Evolutionary conservation across 2,888 invertebrate species (phyloP), one percentile per base, ranked within the genome.

Genomic region (Julus scandinavius): DNA sequence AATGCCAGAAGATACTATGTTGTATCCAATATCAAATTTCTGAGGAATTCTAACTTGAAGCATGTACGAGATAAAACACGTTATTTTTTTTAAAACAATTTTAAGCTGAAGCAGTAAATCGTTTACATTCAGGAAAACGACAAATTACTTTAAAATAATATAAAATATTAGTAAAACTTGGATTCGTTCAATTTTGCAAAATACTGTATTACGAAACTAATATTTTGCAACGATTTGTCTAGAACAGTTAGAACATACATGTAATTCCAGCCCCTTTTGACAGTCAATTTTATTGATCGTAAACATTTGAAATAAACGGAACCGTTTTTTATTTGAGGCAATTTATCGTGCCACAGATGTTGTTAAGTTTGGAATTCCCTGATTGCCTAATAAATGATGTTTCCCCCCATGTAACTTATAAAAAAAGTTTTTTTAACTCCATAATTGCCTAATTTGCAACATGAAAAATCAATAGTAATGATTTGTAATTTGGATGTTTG

Each of bases 341-440:
- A 20, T n/a, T 63, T 63, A 63, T 63, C n/a, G 63, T 63, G 63
- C 20, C 80, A 2, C 80, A 80, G 80, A 80, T 80, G 80, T 9
- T 29, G 7, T 29, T 72, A 72, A n/a, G 29, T 80, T 80, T 15
- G 29, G 38, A 80, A 80, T 38, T 80, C 15, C 15, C 80, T 29
- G 38, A 80, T 40, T 38, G 80, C 80, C 2, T 80, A 13, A 80
- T 80, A 38, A 4, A 80, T 80, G 20, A 80, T 38, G 80, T 29
- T 54, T 38, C 29, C 29, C 29, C 13, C 0, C 38, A 13, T n/a
- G 20, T 72, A 11, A 72, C 5, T 80, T 38, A 20, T 7, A 38
- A 29, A 54, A 54, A 54, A 15, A 11, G 4, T 13, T 54, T 9
- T 54, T 54, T 54, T 54, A 0, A 54, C 13, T 11, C 17, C 54